Evolutionary conservation across 92 coral and sea anemone genomes (phyloP).

Genomic region (Pocillopora meandrina): DNA sequence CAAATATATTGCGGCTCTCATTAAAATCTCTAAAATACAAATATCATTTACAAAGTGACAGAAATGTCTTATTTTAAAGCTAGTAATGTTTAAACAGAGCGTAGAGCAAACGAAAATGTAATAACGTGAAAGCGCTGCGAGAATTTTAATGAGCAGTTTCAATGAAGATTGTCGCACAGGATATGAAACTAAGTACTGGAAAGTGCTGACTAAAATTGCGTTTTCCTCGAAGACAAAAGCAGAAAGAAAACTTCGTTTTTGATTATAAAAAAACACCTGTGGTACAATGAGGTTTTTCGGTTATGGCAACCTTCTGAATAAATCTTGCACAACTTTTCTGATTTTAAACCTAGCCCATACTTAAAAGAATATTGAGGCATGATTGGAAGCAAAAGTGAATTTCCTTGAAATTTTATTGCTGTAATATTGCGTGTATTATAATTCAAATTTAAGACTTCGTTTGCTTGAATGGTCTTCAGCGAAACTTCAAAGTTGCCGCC

Average conservation of each 20-base stretch:
- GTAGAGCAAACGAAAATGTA: not conserved
- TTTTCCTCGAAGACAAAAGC: not conserved
- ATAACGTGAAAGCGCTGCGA: not conserved
- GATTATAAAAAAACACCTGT: too few relatives aligned
- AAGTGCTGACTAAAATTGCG: not conserved
- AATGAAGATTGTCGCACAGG: not conserved
- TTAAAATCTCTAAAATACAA: not conserved
- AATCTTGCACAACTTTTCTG: too few relatives aligned
- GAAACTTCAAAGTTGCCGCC: too few relatives aligned
- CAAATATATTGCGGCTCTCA: not conserved
- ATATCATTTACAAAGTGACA: not conserved
- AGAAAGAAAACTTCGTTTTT: not conserved
- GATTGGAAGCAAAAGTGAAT: too few relatives aligned
- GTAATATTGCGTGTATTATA: too few relatives aligned
- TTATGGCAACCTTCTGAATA: too few relatives aligned
- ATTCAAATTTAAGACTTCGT: too few relatives aligned
- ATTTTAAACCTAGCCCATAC: too few relatives aligned
- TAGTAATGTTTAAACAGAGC: slow-evolving; percentile 1
- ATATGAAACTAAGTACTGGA: not conserved
- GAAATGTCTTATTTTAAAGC: not conserved
- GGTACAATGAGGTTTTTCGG: too few relatives aligned
- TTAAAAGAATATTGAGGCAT: too few relatives aligned
- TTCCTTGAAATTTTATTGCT: too few relatives aligned
- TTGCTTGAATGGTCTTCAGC: too few relatives aligned
- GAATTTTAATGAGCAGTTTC: slow-evolving; percentile 3